A percentile compares a stretch with the other conserved stretches of the same genome.
Evolutionary conservation across 1,140 invertebrate genomes (phyloP).

Genomic region (Halesus radiatus): DNA sequence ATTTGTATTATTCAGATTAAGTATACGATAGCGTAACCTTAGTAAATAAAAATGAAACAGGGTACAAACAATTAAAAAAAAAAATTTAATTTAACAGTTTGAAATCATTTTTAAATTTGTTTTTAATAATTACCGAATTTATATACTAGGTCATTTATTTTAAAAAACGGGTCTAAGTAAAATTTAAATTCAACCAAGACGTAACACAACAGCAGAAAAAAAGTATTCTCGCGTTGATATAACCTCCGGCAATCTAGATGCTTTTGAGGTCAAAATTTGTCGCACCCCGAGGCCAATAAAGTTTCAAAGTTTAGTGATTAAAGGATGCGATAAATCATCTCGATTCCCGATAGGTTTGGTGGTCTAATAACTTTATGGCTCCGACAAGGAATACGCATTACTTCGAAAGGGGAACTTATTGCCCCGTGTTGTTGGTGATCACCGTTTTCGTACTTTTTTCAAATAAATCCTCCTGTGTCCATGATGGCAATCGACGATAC

Average conservation of each 20-base stretch:
- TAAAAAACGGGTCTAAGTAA: no score
- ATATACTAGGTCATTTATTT: no score
- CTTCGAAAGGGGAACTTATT: slow-evolving; percentile 43
- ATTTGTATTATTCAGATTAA: no score
- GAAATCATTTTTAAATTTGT: no score
- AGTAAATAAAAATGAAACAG: no score
- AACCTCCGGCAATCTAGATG: slow-evolving; percentile 17
- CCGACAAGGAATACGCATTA: slow-evolving; percentile 56
- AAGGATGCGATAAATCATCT: slow-evolving; percentile 56
- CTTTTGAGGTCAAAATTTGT: slow-evolving; percentile 54
- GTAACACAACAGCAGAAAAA: neutral
- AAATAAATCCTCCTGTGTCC: neutral
- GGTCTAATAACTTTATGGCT: slow-evolving; percentile 55
- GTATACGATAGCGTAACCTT: no score
- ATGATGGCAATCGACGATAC: neutral
- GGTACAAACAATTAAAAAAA: no score
- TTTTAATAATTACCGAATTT: no score
- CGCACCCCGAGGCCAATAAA: slow-evolving; percentile 55
- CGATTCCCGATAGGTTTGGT: slow-evolving; percentile 54
- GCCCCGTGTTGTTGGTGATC: slow-evolving; percentile 13
- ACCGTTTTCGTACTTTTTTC: neutral
- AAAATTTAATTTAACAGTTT: no score
- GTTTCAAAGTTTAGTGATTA: slow-evolving; percentile 56
- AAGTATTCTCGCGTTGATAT: neutral
- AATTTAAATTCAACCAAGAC: no score